These are phyloP conservation scores for Ornithoptera priamus DNA, from an alignment of 2,888 invertebrate genomes.

Conservation along the genomic window DNA sequence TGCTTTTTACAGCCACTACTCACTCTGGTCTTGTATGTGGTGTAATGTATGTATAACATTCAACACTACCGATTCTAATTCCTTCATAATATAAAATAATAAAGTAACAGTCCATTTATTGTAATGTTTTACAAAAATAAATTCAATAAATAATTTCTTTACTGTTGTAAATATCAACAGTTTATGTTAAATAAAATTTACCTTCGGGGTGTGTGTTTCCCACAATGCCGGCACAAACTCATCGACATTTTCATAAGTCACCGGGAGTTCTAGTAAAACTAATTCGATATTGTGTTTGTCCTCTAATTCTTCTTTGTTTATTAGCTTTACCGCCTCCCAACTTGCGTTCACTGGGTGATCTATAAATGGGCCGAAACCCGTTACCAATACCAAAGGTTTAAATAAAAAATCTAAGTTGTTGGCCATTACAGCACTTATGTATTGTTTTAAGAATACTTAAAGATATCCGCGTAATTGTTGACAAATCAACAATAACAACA, in stretches of 20 bases:
- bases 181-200: conserved; percentile 42
- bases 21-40: too few relatives aligned
- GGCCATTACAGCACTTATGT: conserved; percentile 37
- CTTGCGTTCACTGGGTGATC: conserved; percentile 87
- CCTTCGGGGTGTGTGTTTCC: conserved; percentile 85
- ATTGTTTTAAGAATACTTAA: neutral
- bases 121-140: too few relatives aligned
- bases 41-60: too few relatives aligned
- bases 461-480: conserved; percentile 9
- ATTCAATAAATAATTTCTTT: too few relatives aligned
- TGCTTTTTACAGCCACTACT: too few relatives aligned
- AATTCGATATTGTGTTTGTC: conserved; percentile 60
- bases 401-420: conserved; percentile 52
- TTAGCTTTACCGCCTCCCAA: conserved; percentile 88
- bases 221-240: conserved; percentile 83
- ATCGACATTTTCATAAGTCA: conserved; percentile 85
- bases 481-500: conserved; percentile 2
- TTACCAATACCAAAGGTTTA: conserved; percentile 78
- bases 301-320: conserved; percentile 78
- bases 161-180: neutral
- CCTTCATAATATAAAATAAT: too few relatives aligned
- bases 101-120: too few relatives aligned
- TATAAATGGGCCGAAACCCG: conserved; percentile 91
- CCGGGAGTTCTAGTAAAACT: conserved; percentile 51
- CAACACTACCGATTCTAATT: too few relatives aligned